These are phyloP conservation scores for Ophion slaviceki DNA, from an alignment of 2,888 invertebrate species.

Conservation along the genomic window DNA sequence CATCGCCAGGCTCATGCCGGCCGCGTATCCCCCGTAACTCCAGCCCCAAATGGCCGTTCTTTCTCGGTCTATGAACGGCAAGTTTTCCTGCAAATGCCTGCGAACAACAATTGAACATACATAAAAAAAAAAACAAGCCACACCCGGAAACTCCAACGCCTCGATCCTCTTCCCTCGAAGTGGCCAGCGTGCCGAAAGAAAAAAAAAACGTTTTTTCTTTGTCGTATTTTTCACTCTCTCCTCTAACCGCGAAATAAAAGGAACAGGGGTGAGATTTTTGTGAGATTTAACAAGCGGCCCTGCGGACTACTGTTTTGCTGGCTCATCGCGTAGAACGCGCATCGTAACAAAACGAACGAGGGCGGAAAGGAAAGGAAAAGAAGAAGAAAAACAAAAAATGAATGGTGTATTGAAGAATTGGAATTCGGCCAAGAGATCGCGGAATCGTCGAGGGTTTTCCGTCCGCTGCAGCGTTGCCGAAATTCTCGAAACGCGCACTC, in stretches of 20 bases:
- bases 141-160: not conserved
- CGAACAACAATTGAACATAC: not conserved
- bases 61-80: conserved; percentile 90
- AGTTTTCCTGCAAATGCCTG: conserved; percentile 59
- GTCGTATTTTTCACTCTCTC: conserved; percentile 11
- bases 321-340: conserved; percentile 72
- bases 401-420: conserved; percentile 73
- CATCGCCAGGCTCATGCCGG: conserved; percentile 93
- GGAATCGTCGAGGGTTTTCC: conserved; percentile 71
- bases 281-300: conserved; percentile 39
- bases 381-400: conserved; percentile 34
- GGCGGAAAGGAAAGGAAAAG: conserved; percentile 29
- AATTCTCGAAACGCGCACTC: conserved; percentile 56
- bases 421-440: conserved; percentile 80
- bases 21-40: conserved; percentile 98
- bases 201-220: not conserved
- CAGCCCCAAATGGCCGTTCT: conserved; percentile 98
- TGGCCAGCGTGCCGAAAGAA: not conserved
- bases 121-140: not conserved
- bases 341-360: conserved; percentile 36
- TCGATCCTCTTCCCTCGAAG: not conserved
- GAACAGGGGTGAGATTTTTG: conserved; percentile 12
- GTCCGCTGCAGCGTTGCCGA: conserved; percentile 51
- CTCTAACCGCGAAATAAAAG: conserved; percentile 19
- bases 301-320: conserved; percentile 73